Evolutionary conservation across 2,113 vertebrate genomes (phyloP), one percentile per base, ranked within the genome.

Genomic region (Pardalotus punctatus): DNA sequence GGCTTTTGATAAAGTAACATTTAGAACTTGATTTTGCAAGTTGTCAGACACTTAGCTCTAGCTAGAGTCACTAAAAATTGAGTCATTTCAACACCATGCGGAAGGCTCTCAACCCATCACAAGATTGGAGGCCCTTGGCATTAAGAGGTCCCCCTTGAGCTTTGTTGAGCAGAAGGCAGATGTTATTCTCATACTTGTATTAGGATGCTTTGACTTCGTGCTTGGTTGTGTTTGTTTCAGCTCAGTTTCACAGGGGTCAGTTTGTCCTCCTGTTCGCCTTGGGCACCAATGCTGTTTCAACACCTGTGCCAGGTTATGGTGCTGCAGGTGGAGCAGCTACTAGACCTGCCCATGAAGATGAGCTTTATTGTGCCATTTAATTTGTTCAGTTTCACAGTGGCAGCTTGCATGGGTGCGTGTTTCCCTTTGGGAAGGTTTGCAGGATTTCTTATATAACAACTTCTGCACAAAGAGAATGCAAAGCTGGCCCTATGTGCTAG

Each of bases 1-100:
- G 96, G 88, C 90, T 97, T 98, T 96, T 98, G 96, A 98, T 96
- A 97, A 97, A 98, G 97, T 97, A 97, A 96, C 94, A 96, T 90
- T 85, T 94, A 85, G 69, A 74, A 95, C 89, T 53, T 93, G 54
- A 84, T 92, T 81, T 69, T 95, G 88, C 93, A 96, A 94, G 89
- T 94, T 83, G 65, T 43, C 81, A 54, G 85, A 78, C 67, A 28
- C 57, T 69, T 58, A 74, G 31, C 14, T 80, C 40, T 87, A 66
- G 48, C 23, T 45, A 65, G 22, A 38, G 12, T 38, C 21, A 36
- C 53, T 74, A 36, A 77, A 88, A 86, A 31, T 8, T 16, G 43
- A 67, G 35, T 13, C 24, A 73, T 70, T 66, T 71, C 81, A 78
- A 43, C 38, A 86, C 22, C 60, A 47, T 19, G 24, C 27, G 50